Evolutionary conservation across 2,113 vertebrate species (phyloP).

Genomic region (Syrmaticus mikado): DNA sequence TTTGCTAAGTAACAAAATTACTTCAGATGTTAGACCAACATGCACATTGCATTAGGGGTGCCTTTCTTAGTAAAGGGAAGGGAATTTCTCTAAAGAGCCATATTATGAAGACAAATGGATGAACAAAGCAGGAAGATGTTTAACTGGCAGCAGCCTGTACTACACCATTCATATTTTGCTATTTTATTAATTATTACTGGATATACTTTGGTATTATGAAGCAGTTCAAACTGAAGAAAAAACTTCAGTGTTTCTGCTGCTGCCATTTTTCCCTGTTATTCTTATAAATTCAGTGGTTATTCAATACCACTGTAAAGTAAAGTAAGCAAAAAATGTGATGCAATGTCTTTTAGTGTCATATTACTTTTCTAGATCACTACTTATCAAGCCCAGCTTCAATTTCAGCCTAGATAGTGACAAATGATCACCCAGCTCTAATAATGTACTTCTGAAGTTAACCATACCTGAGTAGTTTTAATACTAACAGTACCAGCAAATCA

Average conservation of each 20-base stretch:
- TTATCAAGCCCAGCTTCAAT: neutral
- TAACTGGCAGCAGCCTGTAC: neutral
- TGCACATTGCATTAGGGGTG: neutral
- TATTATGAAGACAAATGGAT: fast-evolving
- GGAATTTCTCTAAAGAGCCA: neutral
- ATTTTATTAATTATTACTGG: neutral
- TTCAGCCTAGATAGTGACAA: neutral
- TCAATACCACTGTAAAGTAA: no score
- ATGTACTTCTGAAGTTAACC: neutral
- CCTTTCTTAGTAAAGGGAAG: neutral
- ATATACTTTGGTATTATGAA: neutral
- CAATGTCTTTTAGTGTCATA: neutral
- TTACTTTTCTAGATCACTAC: neutral
- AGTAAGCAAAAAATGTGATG: neutral
- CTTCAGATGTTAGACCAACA: neutral
- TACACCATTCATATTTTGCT: neutral
- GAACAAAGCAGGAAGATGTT: neutral
- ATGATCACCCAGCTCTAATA: neutral
- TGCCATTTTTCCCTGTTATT: neutral
- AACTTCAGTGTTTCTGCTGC: neutral
- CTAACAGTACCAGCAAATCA: neutral
- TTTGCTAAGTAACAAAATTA: neutral
- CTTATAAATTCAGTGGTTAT: neutral
- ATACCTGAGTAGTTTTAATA: neutral
- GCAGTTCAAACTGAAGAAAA: neutral